A percentile compares a stretch with the other conserved stretches of the same genome.
Evolutionary conservation across 2,888 invertebrate genomes (phyloP).

Genomic region (Celastrina argiolus): DNA sequence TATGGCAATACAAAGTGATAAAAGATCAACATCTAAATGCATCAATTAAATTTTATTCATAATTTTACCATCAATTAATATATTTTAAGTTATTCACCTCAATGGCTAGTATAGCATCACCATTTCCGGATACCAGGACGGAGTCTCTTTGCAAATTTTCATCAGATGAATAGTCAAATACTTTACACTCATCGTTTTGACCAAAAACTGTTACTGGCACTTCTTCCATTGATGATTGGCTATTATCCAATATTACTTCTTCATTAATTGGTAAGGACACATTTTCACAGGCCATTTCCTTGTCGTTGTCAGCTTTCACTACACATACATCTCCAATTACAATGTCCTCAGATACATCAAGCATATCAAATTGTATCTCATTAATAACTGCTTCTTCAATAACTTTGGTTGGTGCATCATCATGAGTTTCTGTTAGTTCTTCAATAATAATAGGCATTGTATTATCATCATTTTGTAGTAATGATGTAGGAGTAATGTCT

Average conservation of each 20-base stretch:
- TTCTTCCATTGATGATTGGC: constrained; percentile 54
- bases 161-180: constrained; percentile 63
- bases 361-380: constrained; percentile 66
- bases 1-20: background rate
- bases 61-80: no score
- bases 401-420: constrained; percentile 21
- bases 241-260: constrained; percentile 65
- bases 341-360: constrained; percentile 71
- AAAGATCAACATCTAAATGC: background rate
- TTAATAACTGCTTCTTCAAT: constrained; percentile 42
- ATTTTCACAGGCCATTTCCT: constrained; percentile 42
- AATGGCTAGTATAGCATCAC: constrained; percentile 67
- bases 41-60: no score
- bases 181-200: constrained; percentile 52
- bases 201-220: constrained; percentile 30
- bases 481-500: constrained; percentile 12
- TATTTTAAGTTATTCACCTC: constrained; percentile 51
- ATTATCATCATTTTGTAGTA: background rate
- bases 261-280: constrained; percentile 44
- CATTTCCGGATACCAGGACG: constrained; percentile 56
- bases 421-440: constrained; percentile 22
- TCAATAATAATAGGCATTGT: constrained; percentile 11
- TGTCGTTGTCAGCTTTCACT: constrained; percentile 47
- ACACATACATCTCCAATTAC: constrained; percentile 61
- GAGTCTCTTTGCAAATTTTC: constrained; percentile 58